Percentiles rank a stretch among this genome's conserved stretches.
Conservation (phyloP, 1,140 invertebrate species). For the Drusus annulatus region DNA sequence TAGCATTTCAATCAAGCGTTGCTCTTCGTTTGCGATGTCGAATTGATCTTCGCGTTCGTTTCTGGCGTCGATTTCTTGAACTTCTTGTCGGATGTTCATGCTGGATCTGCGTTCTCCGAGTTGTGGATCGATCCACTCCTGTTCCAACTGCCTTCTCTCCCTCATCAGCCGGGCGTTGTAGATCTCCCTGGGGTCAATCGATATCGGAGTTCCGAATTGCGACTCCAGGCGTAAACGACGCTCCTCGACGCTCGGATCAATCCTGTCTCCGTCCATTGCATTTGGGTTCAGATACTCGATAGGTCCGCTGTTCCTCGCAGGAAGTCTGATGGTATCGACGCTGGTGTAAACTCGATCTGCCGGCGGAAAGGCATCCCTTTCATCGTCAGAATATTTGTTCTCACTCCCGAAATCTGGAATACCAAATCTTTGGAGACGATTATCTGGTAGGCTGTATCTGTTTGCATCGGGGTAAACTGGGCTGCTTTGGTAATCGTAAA, state of each 20-base stretch:
- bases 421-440: too few species aligned
- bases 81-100: neutral
- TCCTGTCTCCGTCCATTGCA: conserved; percentile 4
- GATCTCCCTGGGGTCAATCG: neutral
- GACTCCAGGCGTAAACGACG: neutral
- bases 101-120: neutral
- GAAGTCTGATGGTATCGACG: too few species aligned
- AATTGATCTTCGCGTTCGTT: neutral
- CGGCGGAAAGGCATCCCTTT: too few species aligned
- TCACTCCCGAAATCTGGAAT: too few species aligned
- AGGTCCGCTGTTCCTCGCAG: neutral
- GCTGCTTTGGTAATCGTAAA: too few species aligned
- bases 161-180: neutral
- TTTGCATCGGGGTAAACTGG: too few species aligned
- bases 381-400: too few species aligned
- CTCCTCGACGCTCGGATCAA: neutral
- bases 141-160: neutral
- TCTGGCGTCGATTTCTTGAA: neutral
- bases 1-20: neutral
- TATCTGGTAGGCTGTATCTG: too few species aligned
- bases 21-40: neutral
- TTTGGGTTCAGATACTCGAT: neutral
- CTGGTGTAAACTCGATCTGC: too few species aligned
- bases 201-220: neutral
- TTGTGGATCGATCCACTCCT: neutral